These are phyloP conservation scores for Neoitamus cyanurus DNA, from an alignment of 2,888 invertebrate species.

Conservation along the genomic window DNA sequence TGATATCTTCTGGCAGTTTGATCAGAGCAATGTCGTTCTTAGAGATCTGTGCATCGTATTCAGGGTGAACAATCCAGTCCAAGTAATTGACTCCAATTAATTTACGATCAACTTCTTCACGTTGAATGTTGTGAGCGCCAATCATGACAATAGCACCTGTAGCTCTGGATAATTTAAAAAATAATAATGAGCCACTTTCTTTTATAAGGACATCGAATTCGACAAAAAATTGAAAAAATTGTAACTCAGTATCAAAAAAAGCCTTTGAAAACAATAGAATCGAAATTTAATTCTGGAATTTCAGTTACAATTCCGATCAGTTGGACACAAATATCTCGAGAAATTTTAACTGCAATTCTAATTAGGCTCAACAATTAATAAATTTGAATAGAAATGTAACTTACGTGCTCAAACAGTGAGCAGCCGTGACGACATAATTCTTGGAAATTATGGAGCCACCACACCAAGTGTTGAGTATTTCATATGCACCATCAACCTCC, in stretches of 20 bases:
- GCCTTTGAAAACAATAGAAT: no score
- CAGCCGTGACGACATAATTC: not conserved
- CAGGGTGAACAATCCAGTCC: not conserved
- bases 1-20: not conserved
- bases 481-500: not conserved
- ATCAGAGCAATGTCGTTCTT: slow-evolving; percentile 8
- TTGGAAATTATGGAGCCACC: slow-evolving; percentile 9
- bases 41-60: not conserved
- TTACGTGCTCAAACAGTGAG: not conserved
- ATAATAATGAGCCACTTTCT: not conserved
- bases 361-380: no score
- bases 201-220: no score
- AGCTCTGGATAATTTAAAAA: not conserved
- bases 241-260: no score
- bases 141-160: not conserved
- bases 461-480: not conserved
- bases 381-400: not conserved
- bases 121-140: not conserved
- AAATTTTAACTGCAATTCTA: no score
- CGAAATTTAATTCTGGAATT: no score
- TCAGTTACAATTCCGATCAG: no score
- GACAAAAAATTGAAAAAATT: no score
- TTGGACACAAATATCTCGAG: no score
- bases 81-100: not conserved
- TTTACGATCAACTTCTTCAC: not conserved